Evolutionary conservation across 2,888 invertebrate genomes (phyloP).

Genomic region (Yponomeuta sedellus): DNA sequence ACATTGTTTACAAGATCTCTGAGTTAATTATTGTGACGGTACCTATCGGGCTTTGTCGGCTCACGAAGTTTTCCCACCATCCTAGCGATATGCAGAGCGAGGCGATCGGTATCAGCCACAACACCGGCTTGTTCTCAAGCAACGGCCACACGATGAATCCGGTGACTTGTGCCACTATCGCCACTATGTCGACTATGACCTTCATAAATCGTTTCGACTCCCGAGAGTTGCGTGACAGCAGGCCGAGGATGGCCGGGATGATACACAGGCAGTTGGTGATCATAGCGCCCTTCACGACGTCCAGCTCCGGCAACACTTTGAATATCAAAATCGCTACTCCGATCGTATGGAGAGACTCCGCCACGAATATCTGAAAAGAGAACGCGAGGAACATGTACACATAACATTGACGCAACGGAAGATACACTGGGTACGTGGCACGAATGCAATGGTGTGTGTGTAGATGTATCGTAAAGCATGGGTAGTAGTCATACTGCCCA

Average conservation of each 20-base stretch:
- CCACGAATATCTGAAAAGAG: constrained; percentile 80
- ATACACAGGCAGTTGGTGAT: constrained; percentile 96
- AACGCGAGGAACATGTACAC: not conserved
- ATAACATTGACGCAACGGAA: not conserved
- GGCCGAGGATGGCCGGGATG: constrained; percentile 86
- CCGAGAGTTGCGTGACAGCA: constrained; percentile 88
- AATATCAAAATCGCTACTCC: constrained; percentile 93
- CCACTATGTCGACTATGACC: constrained; percentile 88
- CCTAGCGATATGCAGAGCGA: constrained; percentile 91
- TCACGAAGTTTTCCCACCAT: constrained; percentile 99
- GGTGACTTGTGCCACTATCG: constrained; percentile 91
- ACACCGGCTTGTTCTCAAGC: constrained; percentile 82
- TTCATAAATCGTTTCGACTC: constrained; percentile 87
- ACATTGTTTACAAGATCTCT: not conserved
- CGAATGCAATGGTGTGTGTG: not conserved
- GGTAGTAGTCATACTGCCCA: too few relatives aligned
- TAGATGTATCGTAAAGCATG: not conserved
- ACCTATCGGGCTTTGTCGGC: constrained; percentile 89
- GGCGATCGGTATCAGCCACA: constrained; percentile 92
- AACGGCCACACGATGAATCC: constrained; percentile 96
- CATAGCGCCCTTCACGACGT: constrained; percentile 97
- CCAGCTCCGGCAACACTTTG: constrained; percentile 91
- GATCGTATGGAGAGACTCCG: constrained; percentile 92
- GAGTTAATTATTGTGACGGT: constrained; percentile 17
- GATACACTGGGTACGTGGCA: not conserved